These are phyloP conservation scores for Drosophila parthenogenetica DNA, from an alignment of 2,888 invertebrate species.

Conservation along the genomic window DNA sequence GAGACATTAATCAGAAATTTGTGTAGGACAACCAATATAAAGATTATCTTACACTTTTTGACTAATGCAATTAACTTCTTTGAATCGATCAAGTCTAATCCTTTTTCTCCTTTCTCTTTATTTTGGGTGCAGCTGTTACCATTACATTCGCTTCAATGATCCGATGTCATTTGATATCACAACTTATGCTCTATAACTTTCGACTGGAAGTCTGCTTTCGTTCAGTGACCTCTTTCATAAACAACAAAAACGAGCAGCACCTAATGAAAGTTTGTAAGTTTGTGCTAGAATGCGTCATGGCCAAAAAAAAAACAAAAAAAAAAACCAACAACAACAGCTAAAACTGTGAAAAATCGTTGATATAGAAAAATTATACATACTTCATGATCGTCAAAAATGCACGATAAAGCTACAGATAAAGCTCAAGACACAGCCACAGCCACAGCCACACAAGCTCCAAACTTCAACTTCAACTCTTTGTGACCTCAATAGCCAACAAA, in stretches of 20 bases:
- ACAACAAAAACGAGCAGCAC: slow-evolving; percentile 7
- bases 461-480: slow-evolving; percentile 24
- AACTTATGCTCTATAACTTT: slow-evolving; percentile 14
- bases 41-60: not conserved
- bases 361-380: slow-evolving; percentile 44
- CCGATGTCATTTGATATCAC: slow-evolving; percentile 47
- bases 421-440: not conserved
- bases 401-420: slow-evolving; percentile 49
- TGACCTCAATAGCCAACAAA: slow-evolving; percentile 54
- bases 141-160: slow-evolving; percentile 24
- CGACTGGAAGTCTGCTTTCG: slow-evolving; percentile 42
- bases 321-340: slow-evolving; percentile 13
- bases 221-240: slow-evolving; percentile 69
- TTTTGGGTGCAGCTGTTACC: slow-evolving; percentile 42
- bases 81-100: slow-evolving; percentile 3
- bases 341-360: slow-evolving; percentile 59
- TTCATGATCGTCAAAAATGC: slow-evolving; percentile 27
- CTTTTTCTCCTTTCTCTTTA: not conserved
- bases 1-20: not conserved
- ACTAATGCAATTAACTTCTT: not conserved
- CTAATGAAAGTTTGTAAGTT: slow-evolving; percentile 62
- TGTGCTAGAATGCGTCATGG: slow-evolving; percentile 56
- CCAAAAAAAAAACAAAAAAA: slow-evolving; percentile 20
- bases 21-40: not conserved
- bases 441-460: slow-evolving; percentile 8